Evolutionary conservation across 2,113 vertebrate species (phyloP), one percentile per base, ranked within the genome.

Genomic region (Emydura subglobosa): DNA sequence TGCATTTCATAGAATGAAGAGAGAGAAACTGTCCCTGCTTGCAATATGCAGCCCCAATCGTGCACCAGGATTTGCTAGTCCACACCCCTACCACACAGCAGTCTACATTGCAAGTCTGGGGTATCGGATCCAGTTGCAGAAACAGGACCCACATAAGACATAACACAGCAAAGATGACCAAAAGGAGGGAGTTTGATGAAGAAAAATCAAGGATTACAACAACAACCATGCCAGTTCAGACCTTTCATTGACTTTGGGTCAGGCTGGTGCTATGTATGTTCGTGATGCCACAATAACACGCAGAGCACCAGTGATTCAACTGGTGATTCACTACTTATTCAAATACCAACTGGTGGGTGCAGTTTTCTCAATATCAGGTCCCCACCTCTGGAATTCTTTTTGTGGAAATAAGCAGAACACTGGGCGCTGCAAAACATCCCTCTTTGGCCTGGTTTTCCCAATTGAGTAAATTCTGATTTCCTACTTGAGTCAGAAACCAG

Each of bases 361-460:
- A 79, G 83, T 44, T 8, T 86, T 78, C 84, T 87, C 29, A 81
- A 86, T 25, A 47, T 34, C 51, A 49, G 82, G 59, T 82, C 54
- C 59, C 55, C 1, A 2, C 74, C 74, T 82, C 80, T 82, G 17
- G 72, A 76, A 72, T 78, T 61, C 57, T 61, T 31, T 61, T 16
- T n/a, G 8, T 79, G 87, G 39, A 68, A 55, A 34, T 4, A 12
- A 57, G 59, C 49, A 83, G 82, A 68, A 86, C 88, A 79, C n/a
- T 34, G 76, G 82, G 61, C 82, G 2, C 47, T 87, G 89, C 59
- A 94, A 96, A 87, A 92, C 61, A 94, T 92, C 49, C 44, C 27
- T 57, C 94, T 76, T 29, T n/a, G 31, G 85, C 44, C 83, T 89
- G 61, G 89, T 81, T 79, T 42, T 53, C 25, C 80, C 65, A 61